phyloP scores from a whole-genome alignment of 1,140 invertebrate genomes.

The Batillaria attramentaria region DNA sequence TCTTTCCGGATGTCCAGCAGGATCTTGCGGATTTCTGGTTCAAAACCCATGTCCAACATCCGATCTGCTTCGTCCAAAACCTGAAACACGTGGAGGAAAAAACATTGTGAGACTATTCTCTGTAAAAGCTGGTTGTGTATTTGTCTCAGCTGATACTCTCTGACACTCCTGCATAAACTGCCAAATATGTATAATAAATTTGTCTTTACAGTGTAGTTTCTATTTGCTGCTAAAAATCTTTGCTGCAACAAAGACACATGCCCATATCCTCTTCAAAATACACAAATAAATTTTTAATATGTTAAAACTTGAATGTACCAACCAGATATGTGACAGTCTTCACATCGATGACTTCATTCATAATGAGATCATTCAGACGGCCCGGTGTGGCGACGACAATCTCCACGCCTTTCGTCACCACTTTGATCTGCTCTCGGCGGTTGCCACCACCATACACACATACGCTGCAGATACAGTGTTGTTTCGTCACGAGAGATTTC shows the following conservation, averaged over 20 bases:
- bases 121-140: too few relatives aligned
- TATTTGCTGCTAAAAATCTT: too few relatives aligned
- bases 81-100: too few relatives aligned
- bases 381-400: conserved; percentile 93
- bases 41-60: conserved; percentile 91
- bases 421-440: conserved; percentile 82
- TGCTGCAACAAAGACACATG: too few relatives aligned
- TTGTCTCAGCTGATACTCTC: too few relatives aligned
- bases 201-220: too few relatives aligned
- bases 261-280: too few relatives aligned
- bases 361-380: conserved; percentile 85
- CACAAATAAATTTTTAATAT: too few relatives aligned
- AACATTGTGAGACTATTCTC: too few relatives aligned
- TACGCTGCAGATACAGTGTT: conserved; percentile 78
- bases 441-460: conserved; percentile 90
- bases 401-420: conserved; percentile 82
- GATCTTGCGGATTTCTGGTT: conserved; percentile 88
- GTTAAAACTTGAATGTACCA: conserved; percentile 42
- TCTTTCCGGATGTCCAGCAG: conserved; percentile 82
- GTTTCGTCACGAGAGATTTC: too few relatives aligned
- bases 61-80: conserved; percentile 90
- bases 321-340: conserved; percentile 70
- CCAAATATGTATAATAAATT: too few relatives aligned
- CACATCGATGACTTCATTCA: conserved; percentile 71
- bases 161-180: too few relatives aligned